Evolutionary conservation across 2,888 invertebrate species (phyloP).

Genomic region (Eristalis tenax): DNA sequence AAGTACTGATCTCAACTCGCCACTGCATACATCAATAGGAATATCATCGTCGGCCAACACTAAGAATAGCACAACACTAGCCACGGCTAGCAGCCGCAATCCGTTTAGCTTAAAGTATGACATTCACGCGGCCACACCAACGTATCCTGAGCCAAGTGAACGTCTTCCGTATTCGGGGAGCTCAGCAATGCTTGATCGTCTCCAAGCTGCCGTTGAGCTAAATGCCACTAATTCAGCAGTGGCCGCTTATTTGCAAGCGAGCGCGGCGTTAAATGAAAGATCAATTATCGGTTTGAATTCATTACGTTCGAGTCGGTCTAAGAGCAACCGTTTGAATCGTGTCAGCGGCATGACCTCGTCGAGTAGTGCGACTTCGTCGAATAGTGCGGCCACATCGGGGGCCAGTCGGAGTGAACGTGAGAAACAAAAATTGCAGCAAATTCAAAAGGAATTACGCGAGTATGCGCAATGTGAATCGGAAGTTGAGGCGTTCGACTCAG

Average conservation of each 20-base stretch:
- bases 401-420: constrained; percentile 76
- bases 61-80: constrained; percentile 74
- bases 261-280: constrained; percentile 68
- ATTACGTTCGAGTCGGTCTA: constrained; percentile 78
- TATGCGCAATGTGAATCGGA: constrained; percentile 78
- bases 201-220: constrained; percentile 73
- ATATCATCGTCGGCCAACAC: constrained; percentile 70
- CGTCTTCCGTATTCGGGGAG: constrained; percentile 76
- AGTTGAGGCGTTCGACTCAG: constrained; percentile 77
- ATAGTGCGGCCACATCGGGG: constrained; percentile 73
- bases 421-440: constrained; percentile 75
- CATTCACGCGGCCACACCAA: constrained; percentile 73
- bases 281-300: constrained; percentile 79
- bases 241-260: constrained; percentile 60
- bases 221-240: constrained; percentile 66
- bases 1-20: constrained; percentile 75
- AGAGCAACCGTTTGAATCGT: constrained; percentile 76
- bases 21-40: constrained; percentile 71
- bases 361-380: constrained; percentile 82
- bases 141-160: constrained; percentile 73
- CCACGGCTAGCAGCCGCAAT: constrained; percentile 78
- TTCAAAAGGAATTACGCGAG: constrained; percentile 76
- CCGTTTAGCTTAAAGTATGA: constrained; percentile 79
- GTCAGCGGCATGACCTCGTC: constrained; percentile 84
- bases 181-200: constrained; percentile 75